Conservation (phyloP, 2,113 vertebrate genomes). For the Speoplatyrhinus poulsoni region DNA sequence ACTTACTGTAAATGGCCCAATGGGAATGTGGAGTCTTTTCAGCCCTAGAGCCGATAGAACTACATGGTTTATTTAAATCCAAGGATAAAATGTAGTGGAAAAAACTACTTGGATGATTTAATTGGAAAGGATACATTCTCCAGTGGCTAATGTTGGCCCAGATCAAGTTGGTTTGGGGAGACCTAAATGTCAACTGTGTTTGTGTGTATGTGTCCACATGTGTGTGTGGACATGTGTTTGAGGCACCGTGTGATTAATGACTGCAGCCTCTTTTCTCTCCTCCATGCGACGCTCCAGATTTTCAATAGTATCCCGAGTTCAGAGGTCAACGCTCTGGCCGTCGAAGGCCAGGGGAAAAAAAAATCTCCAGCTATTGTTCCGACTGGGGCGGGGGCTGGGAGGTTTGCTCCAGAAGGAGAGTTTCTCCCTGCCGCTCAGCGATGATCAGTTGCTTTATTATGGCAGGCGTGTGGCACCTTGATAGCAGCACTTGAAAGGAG, state of each 20-base stretch:
- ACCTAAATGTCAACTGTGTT: conserved; percentile 19
- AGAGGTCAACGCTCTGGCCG: conserved; percentile 61
- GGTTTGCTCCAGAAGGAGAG: conserved; percentile 47
- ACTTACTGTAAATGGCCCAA: conserved; percentile 18
- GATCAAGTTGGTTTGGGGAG: conserved; percentile 14
- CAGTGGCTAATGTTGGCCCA: conserved; percentile 16
- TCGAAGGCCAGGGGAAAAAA: conserved; percentile 51
- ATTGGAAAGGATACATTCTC: conserved; percentile 13
- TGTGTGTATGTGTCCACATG: conserved; percentile 17
- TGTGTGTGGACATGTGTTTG: conserved; percentile 17
- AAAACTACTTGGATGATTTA: conserved; percentile 14
- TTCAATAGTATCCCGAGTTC: conserved; percentile 67
- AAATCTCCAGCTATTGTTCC: conserved; percentile 2
- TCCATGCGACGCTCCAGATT: conserved; percentile 56
- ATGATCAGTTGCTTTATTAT: conserved; percentile 20
- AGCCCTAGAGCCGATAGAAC: conserved; percentile 15
- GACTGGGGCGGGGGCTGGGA: conserved; percentile 33
- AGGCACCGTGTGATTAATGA: conserved; percentile 73
- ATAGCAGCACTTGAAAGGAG: conserved; percentile 56
- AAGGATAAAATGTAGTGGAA: neutral
- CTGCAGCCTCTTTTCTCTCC: conserved; percentile 48
- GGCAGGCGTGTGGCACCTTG: conserved; percentile 30
- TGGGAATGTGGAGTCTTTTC: conserved; percentile 17
- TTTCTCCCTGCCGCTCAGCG: conserved; percentile 5
- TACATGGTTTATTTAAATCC: conserved; percentile 13